Evolutionary conservation across 2,888 invertebrate genomes (phyloP).

Genomic region (Timema cristinae): DNA sequence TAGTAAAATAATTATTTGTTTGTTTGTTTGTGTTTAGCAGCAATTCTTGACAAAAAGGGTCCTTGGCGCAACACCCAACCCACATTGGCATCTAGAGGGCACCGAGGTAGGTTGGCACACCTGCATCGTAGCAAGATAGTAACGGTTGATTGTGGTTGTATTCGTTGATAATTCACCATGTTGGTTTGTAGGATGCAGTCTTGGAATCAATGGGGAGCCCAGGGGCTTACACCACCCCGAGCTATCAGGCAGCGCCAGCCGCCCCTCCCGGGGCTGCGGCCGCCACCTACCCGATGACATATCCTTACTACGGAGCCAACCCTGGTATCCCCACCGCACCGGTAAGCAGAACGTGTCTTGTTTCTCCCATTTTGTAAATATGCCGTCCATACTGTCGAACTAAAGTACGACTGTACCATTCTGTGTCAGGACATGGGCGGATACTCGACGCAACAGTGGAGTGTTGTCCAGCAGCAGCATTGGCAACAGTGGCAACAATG

Average conservation of each 20-base stretch:
- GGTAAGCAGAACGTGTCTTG: conserved; percentile 19
- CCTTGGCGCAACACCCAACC: too few relatives aligned
- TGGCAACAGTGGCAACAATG: conserved; percentile 76
- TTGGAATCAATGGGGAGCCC: conserved; percentile 30
- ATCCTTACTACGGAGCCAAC: conserved; percentile 27
- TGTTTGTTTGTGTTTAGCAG: too few relatives aligned
- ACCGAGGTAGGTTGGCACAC: too few relatives aligned
- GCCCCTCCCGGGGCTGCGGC: conserved; percentile 17
- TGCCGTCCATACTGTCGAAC: not conserved
- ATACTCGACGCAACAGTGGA: conserved; percentile 55
- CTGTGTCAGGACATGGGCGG: conserved; percentile 22
- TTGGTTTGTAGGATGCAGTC: conserved; percentile 27
- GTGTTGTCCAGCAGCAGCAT: conserved; percentile 70
- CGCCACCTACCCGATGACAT: conserved; percentile 22
- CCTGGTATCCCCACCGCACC: conserved; percentile 24
- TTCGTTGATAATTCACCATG: not conserved
- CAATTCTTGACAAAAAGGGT: too few relatives aligned
- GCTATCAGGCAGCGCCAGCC: conserved; percentile 13
- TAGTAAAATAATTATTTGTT: too few relatives aligned
- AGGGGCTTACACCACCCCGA: conserved; percentile 23
- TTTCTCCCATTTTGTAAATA: not conserved
- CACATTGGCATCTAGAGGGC: too few relatives aligned
- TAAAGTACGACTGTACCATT: not conserved
- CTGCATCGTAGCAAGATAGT: too few relatives aligned
- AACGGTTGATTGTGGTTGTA: too few relatives aligned